phyloP scores from a whole-genome alignment of 2,797 vertebrate species.

The Tarsius wallacei region DNA sequence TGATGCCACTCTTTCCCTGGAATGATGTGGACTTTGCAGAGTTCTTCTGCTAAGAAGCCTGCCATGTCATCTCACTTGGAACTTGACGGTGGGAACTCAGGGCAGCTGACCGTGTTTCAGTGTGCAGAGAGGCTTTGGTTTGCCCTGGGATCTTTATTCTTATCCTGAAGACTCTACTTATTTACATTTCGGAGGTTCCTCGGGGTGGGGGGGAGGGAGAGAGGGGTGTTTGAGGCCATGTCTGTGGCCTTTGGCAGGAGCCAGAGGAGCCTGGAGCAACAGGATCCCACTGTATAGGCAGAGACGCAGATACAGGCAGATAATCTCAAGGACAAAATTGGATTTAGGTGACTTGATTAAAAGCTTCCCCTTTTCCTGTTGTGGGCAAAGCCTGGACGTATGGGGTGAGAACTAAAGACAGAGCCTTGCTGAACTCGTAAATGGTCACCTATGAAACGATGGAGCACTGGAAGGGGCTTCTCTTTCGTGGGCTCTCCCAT shows the following conservation, averaged over 20 bases:
- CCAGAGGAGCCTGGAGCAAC: neutral
- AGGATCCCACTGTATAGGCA: neutral
- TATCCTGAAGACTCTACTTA: neutral
- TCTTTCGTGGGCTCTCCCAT: neutral
- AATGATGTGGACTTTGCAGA: neutral
- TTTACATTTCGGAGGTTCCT: neutral
- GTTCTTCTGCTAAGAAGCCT: neutral
- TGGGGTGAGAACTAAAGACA: neutral
- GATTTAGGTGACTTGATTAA: conserved; percentile 29
- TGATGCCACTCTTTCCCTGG: neutral
- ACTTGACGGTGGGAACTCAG: neutral
- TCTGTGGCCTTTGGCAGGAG: neutral
- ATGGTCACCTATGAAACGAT: neutral
- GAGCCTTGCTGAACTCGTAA: neutral
- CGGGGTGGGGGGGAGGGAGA: neutral
- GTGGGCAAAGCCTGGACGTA: neutral
- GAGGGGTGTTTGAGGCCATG: neutral
- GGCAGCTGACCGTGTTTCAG: neutral
- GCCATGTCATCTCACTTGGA: neutral
- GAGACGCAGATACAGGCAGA: neutral
- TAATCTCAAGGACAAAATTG: conserved; percentile 21
- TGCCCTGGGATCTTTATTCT: neutral
- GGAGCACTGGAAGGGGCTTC: neutral
- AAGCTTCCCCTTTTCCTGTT: neutral
- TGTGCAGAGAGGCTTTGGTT: neutral